These are phyloP conservation scores for Acronicta leporina DNA, from an alignment of 2,888 invertebrate genomes.

Conservation along the genomic window DNA sequence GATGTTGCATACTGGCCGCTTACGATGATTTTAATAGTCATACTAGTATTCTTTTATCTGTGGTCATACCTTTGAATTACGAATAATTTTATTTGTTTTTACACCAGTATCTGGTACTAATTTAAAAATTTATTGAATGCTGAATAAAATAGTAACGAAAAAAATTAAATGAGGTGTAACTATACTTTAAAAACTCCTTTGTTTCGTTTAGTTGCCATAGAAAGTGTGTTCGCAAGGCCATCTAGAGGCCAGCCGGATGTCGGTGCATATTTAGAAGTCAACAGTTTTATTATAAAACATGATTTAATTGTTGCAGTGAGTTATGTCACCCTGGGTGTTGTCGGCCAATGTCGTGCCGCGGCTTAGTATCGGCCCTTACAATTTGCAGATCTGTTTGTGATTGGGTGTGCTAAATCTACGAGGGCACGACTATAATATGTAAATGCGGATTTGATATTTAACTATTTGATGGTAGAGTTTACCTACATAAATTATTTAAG, in stretches of 20 bases:
- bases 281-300: conserved; percentile 53
- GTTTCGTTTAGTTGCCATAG: conserved; percentile 56
- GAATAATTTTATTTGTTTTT: conserved; percentile 2
- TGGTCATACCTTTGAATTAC: background rate
- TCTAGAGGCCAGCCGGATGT: conserved; percentile 80
- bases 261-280: conserved; percentile 44
- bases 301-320: conserved; percentile 46
- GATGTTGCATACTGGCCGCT: background rate
- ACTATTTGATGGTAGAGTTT: background rate
- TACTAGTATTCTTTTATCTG: too few relatives aligned
- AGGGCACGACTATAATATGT: conserved; percentile 1
- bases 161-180: conserved; percentile 23
- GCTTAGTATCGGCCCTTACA: conserved; percentile 34
- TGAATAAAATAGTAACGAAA: conserved; percentile 10
- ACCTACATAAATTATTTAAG: background rate
- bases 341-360: conserved; percentile 25
- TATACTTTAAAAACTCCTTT: conserved; percentile 35
- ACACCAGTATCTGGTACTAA: background rate
- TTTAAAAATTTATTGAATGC: background rate
- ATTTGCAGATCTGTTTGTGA: conserved; percentile 35
- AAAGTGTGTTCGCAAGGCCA: conserved; percentile 80
- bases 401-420: conserved; percentile 20
- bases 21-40: background rate
- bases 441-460: background rate
- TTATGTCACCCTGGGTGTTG: conserved; percentile 26